These are phyloP conservation scores for Nerophis ophidion DNA, from an alignment of 2,113 vertebrate species.

Conservation along the genomic window DNA sequence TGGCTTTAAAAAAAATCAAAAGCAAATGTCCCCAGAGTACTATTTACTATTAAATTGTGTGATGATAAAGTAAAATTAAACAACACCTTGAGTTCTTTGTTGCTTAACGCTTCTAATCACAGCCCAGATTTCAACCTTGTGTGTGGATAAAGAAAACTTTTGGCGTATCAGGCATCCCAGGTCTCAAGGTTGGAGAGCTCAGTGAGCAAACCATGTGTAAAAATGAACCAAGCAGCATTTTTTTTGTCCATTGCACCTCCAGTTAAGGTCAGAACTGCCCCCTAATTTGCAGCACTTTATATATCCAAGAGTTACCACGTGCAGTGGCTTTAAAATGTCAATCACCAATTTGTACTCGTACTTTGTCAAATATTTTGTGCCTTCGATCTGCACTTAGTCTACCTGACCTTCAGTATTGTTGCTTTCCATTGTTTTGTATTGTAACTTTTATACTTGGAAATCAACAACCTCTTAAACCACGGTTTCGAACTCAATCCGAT, in stretches of 20 bases:
- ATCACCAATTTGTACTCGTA: conserved; percentile 13
- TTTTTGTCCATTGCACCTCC: conserved; percentile 13
- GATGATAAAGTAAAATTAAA: too few species aligned
- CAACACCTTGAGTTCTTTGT: not conserved
- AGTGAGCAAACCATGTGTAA: conserved; percentile 32
- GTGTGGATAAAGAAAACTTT: conserved; percentile 1
- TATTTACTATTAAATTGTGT: too few species aligned
- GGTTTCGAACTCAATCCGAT: too few species aligned
- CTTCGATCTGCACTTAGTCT: too few species aligned
- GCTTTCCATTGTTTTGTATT: too few species aligned
- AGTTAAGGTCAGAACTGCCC: conserved; percentile 37
- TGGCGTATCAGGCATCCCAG: conserved; percentile 6
- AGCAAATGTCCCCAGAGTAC: too few species aligned
- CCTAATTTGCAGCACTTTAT: conserved; percentile 16
- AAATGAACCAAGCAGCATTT: conserved; percentile 46
- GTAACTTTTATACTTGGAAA: too few species aligned
- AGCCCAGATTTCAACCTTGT: conserved; percentile 4
- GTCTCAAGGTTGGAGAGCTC: conserved; percentile 43
- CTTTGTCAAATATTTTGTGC: not conserved
- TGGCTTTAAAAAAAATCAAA: too few species aligned
- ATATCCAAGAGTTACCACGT: not conserved
- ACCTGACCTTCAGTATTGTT: too few species aligned
- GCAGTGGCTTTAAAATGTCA: conserved; percentile 12
- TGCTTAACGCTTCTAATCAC: conserved; percentile 28
- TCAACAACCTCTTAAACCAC: too few species aligned